Base-by-base conservation (phyloP, 2,888 invertebrate genomes). In the Drosophila algonquin region DNA sequence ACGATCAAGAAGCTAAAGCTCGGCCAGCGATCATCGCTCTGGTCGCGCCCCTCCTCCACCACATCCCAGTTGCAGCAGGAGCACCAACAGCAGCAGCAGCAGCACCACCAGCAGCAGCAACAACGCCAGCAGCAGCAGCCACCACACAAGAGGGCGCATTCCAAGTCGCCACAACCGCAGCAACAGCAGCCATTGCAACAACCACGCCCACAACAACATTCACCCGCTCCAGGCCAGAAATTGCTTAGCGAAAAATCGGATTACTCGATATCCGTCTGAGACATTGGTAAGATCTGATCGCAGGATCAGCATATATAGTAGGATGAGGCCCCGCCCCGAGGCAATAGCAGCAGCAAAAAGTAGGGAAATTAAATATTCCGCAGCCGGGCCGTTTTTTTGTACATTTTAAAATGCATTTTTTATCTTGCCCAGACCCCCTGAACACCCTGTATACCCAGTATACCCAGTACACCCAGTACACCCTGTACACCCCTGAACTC, bases 211-310 rank as follows among this genome's bases (percentile, higher is more conserved):
- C 91, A 88, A 73, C 91, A 91, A 81, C 91, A 91, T 83, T 90
- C 91, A 71, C 92, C 92, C 79, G 92, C 90, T 76, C 87, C 90
- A 74, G 80, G 79, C 92, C 90, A 88, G 72, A 93, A 93, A 81
- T 93, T 94, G 80, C 92, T 93, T 75, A 93, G 93, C 83, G 94
- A 94, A 82, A 94, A 95, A 83, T 95, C 95, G 80, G 95, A 95
- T 92, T 95, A 95, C 91, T 95, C 95, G 71, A 95, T 95, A 92
- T 95, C 95, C 77, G 95, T 95, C 91, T 95, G 94, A 94, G 87
- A 87, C 82, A 83, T 83, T 89, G 82, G 82, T 71, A 83, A 83
- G 82, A 89, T 83, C 83, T 89, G 83, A 89, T 85, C 86, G 64
- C 62, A 71, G 40, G 76, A 74, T 76, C 76, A 74, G 81, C 72